Conservation (phyloP, 2,113 vertebrate species). For the Aptenodytes patagonicus region DNA sequence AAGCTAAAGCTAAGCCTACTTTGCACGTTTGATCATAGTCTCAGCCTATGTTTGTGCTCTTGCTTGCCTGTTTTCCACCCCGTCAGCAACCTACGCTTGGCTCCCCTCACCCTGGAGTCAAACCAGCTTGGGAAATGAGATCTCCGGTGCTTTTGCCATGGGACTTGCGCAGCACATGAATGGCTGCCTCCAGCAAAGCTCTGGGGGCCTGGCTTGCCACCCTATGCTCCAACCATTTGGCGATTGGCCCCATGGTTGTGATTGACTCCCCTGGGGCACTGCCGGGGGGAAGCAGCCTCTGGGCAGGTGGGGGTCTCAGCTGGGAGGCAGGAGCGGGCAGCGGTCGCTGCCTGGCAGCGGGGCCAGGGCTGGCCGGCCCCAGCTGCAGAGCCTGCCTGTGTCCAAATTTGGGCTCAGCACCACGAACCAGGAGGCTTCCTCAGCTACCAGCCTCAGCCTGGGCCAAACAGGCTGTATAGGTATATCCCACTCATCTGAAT, state of each 20-base stretch:
- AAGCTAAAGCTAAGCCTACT: not conserved
- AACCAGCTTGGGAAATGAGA: not conserved
- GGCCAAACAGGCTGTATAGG: not conserved
- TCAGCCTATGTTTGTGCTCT: not conserved
- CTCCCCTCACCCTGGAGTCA: not conserved
- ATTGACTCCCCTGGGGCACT: fast-evolving
- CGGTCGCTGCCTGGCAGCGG: not conserved
- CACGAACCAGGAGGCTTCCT: not conserved
- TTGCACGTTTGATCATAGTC: not conserved
- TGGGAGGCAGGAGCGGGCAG: not conserved
- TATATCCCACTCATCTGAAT: not conserved
- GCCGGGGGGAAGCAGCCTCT: fast-evolving
- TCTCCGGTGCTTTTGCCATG: not conserved
- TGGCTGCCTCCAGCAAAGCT: not conserved
- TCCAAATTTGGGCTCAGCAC: not conserved
- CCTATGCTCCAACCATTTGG: not conserved
- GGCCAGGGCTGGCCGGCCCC: not conserved
- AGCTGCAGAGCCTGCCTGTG: not conserved
- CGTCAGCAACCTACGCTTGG: not conserved
- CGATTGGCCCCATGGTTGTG: fast-evolving
- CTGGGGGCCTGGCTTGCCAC: not conserved
- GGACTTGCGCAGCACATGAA: fast-evolving
- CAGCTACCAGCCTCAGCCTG: not conserved
- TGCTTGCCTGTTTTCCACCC: not conserved
- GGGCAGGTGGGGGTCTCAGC: not conserved